Conservation (phyloP, 2,888 invertebrate genomes). For the Amphipyra tragopoginis region DNA sequence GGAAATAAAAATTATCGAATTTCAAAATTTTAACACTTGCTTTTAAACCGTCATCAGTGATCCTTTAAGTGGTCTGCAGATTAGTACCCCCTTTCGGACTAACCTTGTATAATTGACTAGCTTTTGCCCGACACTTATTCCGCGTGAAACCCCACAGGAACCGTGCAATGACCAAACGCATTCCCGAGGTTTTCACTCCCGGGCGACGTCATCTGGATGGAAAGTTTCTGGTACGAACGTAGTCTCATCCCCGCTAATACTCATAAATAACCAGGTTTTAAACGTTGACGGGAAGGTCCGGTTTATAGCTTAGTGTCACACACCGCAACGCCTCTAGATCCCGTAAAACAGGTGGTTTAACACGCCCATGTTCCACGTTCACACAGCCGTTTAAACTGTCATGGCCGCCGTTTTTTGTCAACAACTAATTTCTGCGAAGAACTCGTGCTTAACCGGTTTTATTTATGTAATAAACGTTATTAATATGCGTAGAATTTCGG, state of each 20-base stretch:
- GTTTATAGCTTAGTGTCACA: background rate
- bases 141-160: too few relatives aligned
- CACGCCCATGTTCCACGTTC: slow-evolving; percentile 17
- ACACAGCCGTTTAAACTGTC: slow-evolving; percentile 36
- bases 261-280: background rate
- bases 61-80: too few relatives aligned
- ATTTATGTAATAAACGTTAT: slow-evolving; percentile 39
- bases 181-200: too few relatives aligned
- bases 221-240: background rate
- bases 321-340: background rate
- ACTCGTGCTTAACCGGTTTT: slow-evolving; percentile 34
- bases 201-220: too few relatives aligned
- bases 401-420: slow-evolving; percentile 31
- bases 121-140: too few relatives aligned
- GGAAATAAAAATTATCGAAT: too few relatives aligned
- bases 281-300: background rate
- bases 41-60: too few relatives aligned
- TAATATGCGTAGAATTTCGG: slow-evolving; percentile 25
- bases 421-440: slow-evolving; percentile 32
- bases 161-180: too few relatives aligned
- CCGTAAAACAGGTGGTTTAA: background rate
- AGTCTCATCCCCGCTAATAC: background rate
- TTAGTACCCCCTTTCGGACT: too few relatives aligned
- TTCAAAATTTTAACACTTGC: too few relatives aligned
- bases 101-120: too few relatives aligned